Percentiles rank a stretch among this genome's conserved stretches.
These are phyloP conservation scores for Lobophora halterata DNA, from an alignment of 2,888 invertebrate genomes.

Conservation along the genomic window DNA sequence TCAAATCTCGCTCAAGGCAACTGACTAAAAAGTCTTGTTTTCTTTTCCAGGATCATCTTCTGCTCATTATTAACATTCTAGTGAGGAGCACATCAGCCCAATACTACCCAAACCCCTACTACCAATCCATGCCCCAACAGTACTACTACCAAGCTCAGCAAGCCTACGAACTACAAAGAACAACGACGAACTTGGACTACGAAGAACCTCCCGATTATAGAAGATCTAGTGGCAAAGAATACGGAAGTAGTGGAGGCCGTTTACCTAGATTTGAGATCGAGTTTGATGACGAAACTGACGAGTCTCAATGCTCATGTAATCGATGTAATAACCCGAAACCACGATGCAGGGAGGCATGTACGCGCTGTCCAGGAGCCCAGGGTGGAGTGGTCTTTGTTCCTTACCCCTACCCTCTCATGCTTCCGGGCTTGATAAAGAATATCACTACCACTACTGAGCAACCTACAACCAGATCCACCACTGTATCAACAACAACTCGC, in stretches of 20 bases:
- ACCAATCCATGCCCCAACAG: slow-evolving; percentile 15
- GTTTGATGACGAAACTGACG: slow-evolving; percentile 35
- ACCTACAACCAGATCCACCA: not conserved
- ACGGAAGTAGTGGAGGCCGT: slow-evolving; percentile 13
- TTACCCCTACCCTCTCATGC: slow-evolving; percentile 42
- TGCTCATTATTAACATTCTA: slow-evolving; percentile 17
- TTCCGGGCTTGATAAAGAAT: slow-evolving; percentile 16
- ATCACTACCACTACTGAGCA: slow-evolving; percentile 8
- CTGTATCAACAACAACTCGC: too few species aligned
- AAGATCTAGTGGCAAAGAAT: slow-evolving; percentile 9
- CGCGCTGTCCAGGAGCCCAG: slow-evolving; percentile 21
- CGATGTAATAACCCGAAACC: slow-evolving; percentile 36
- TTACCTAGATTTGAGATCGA: slow-evolving; percentile 17
- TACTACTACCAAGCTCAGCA: slow-evolving; percentile 19
- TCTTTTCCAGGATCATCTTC: slow-evolving; percentile 20
- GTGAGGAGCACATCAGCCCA: slow-evolving; percentile 19
- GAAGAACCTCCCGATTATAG: slow-evolving; percentile 22
- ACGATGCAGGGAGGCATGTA: slow-evolving; percentile 36
- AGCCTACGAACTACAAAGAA: not conserved
- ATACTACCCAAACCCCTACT: slow-evolving; percentile 16
- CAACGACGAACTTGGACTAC: slow-evolving; percentile 5
- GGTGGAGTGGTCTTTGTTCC: slow-evolving; percentile 38
- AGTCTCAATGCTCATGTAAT: slow-evolving; percentile 42
- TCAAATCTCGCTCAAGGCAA: too few species aligned
- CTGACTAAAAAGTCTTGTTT: not conserved